Evolutionary conservation across 2,888 invertebrate species (phyloP).

Genomic region (Crematogaster levior): DNA sequence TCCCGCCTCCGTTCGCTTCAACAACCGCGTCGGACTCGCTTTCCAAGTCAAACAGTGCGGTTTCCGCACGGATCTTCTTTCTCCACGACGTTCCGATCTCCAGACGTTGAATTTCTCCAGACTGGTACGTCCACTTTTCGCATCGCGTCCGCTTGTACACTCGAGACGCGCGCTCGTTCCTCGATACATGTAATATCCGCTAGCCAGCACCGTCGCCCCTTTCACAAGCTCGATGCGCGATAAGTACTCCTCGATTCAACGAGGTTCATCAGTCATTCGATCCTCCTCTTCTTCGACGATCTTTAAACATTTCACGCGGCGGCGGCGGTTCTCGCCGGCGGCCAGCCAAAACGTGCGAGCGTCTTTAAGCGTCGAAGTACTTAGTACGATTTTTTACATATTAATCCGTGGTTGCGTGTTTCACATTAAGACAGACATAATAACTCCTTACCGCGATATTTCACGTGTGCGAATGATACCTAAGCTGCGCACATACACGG

Average conservation of each 20-base stretch:
- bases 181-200: constrained; percentile 44
- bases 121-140: constrained; percentile 42
- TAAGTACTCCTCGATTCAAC: constrained; percentile 66
- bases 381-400: constrained; percentile 31
- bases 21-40: constrained; percentile 7
- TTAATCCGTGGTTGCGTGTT: constrained; percentile 19
- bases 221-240: constrained; percentile 60
- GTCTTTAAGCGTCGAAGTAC: constrained; percentile 39
- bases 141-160: constrained; percentile 30
- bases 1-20: constrained; percentile 21
- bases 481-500: background rate
- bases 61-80: background rate
- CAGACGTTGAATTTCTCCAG: constrained; percentile 41
- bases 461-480: constrained; percentile 5
- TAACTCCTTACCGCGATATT: constrained; percentile 18
- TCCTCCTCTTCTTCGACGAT: constrained; percentile 54
- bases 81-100: constrained; percentile 5
- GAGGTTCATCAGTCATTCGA: constrained; percentile 64
- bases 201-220: constrained; percentile 40
- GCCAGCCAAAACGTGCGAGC: constrained; percentile 30
- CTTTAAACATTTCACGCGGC: constrained; percentile 59
- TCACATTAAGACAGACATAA: constrained; percentile 34
- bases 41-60: constrained; percentile 50
- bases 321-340: constrained; percentile 24
- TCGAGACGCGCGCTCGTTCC: constrained; percentile 44